Percentiles rank a stretch among this genome's conserved stretches.
Evolutionary conservation across 2,113 vertebrate species (phyloP).

Genomic region (Lathamus discolor): DNA sequence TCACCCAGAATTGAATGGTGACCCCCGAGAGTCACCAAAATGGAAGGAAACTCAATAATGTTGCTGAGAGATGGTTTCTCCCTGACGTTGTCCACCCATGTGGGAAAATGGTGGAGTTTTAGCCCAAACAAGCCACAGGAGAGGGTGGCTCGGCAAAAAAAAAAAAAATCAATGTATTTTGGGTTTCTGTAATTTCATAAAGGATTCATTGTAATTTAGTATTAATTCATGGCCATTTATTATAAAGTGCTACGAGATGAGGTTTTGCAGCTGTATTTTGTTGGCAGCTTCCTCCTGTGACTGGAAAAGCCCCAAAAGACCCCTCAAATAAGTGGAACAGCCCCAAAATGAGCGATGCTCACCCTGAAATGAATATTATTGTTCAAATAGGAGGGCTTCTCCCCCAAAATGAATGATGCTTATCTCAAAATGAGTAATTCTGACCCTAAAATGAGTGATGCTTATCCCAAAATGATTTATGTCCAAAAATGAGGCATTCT

Average conservation of each 20-base stretch:
- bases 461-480: background rate
- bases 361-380: background rate
- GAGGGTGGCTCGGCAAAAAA: background rate
- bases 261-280: conserved; percentile 45
- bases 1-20: background rate
- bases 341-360: background rate
- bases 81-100: background rate
- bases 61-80: background rate
- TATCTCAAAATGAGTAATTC: background rate
- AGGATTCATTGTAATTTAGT: conserved; percentile 68
- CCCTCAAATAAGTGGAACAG: fast-evolving
- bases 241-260: conserved; percentile 70
- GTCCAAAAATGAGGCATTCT: background rate
- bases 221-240: conserved; percentile 66
- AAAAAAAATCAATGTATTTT: background rate
- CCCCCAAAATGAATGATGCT: background rate
- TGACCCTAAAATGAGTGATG: background rate
- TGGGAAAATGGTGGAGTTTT: background rate
- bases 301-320: background rate
- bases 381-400: background rate
- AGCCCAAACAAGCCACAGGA: background rate
- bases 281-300: conserved; percentile 36
- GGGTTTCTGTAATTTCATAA: conserved; percentile 63
- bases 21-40: background rate
- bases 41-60: background rate